These are phyloP conservation scores for Pseudoatta argentina DNA, from an alignment of 1,140 invertebrate genomes.

Conservation along the genomic window DNA sequence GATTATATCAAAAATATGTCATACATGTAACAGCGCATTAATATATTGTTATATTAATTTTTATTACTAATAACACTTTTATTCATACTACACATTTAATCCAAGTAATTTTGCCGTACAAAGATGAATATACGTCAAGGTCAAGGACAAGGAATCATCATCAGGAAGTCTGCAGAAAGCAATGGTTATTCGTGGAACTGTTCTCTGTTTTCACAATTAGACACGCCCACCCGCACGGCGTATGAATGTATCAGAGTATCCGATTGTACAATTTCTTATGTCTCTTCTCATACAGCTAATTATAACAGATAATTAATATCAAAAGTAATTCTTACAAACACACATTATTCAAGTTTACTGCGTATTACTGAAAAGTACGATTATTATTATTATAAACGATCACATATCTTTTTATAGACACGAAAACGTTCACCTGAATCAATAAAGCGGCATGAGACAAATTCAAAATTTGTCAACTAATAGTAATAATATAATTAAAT, in stretches of 20 bases:
- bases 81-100: neutral
- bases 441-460: neutral
- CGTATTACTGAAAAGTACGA: neutral
- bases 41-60: neutral
- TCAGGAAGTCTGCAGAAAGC: neutral
- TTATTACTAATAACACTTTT: neutral
- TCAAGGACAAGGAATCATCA: conserved; percentile 5
- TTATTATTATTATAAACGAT: neutral
- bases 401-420: neutral
- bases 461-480: neutral
- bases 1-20: too few relatives aligned
- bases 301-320: neutral
- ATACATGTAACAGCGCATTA: neutral
- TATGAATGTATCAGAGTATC: neutral
- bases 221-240: neutral
- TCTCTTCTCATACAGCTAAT: neutral
- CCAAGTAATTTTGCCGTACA: neutral
- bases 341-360: neutral
- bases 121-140: neutral
- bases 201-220: conserved; percentile 20
- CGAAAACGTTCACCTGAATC: neutral
- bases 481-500: neutral
- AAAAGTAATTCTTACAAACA: neutral
- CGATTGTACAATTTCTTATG: neutral
- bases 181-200: conserved; percentile 2